phyloP scores from a whole-genome alignment of 1,140 invertebrate genomes.

The Chionoecetes opilio region DNA sequence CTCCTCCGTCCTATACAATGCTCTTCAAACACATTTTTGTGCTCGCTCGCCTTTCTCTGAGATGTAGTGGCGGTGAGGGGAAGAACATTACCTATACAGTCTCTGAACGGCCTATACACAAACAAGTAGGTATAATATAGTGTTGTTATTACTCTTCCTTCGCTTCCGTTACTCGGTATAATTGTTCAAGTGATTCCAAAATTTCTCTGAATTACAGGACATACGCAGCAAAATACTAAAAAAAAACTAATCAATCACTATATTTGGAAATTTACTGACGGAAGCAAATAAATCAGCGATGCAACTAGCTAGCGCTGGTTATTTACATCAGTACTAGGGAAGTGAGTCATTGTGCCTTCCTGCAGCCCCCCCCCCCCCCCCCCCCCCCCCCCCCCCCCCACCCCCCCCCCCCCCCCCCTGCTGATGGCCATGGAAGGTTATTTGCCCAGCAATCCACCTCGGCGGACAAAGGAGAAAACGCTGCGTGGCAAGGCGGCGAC shows the following conservation, averaged over 20 bases:
- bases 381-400: background rate
- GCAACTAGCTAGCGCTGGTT: background rate
- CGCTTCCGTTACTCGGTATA: too few species aligned
- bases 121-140: too few species aligned
- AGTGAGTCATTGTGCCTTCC: background rate
- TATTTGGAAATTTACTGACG: too few species aligned
- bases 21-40: background rate
- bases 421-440: background rate
- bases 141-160: too few species aligned
- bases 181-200: too few species aligned
- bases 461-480: slow-evolving; percentile 32
- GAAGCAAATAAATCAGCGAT: too few species aligned
- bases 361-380: background rate
- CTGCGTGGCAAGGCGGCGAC: background rate
- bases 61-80: too few species aligned
- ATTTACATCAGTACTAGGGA: background rate
- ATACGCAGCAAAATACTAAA: too few species aligned
- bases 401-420: background rate
- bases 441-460: background rate
- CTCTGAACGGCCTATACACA: too few species aligned
- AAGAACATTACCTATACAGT: too few species aligned
- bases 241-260: too few species aligned
- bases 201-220: too few species aligned
- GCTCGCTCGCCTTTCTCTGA: background rate
- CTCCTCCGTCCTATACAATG: background rate